Evolutionary conservation across 2,113 vertebrate species (phyloP), one percentile per base, ranked within the genome.

Genomic region (Sciurus niger): DNA sequence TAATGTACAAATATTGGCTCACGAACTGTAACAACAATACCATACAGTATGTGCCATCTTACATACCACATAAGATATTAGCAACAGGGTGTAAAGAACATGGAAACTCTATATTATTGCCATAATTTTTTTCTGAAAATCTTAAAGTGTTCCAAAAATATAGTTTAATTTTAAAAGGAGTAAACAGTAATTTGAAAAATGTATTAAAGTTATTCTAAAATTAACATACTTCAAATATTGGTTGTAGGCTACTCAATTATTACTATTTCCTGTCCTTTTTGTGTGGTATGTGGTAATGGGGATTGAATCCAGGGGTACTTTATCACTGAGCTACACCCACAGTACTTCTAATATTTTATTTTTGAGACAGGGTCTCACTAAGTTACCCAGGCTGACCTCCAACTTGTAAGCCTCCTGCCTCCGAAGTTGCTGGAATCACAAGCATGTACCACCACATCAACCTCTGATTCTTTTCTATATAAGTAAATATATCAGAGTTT

Each of bases 111-210:
- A 40, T 80, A 55, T 20, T 43, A 37, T n/a, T 25, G 70, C 20
- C 34, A 2, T 13, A 74, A 58, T n/a, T 65, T 90, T 58, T 58
- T 74, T 80, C 74, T 92, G 24, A 46, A 80, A 82, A 87, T 82
- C 51, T 92, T 70, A 86, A 95, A 65, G 43, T 43, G 12, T 92
- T 80, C 83, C 63, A 55, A 11, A 53, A 92, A 86, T 37, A 89
- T 84, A 46, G 65, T 6, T 67, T 32, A 67, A 67, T 32, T 67
- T 65, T 10, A 65, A 65, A 63, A 65, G 63, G 63, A 65, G 65
- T 32, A 89, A 78, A 90, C 65, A 53, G 32, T 6, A 48, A 65
- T 25, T 60, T 82, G n/a, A 74, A 55, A 43, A 58, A 32, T 82
- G 7, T 58, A 58, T 58, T 58, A 58, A 58, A 22, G 55, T 58